Base-by-base conservation (phyloP, 2,797 vertebrate species). In the Onychomys torridus region DNA sequence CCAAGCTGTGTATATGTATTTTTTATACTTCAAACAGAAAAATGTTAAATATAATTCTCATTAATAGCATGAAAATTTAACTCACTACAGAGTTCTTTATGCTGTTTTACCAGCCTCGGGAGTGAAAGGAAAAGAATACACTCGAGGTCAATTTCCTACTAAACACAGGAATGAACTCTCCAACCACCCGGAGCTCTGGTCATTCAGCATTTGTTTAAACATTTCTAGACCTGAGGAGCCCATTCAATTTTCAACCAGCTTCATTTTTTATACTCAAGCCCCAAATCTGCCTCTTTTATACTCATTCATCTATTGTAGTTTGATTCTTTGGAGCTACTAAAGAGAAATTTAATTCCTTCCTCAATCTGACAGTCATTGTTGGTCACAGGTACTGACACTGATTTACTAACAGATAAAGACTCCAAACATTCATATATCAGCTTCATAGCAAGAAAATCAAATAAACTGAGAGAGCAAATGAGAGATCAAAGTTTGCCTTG, bases 281-380 rank as follows among this genome's bases (percentile, higher is more conserved):
- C 49, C 67, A 96, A 93, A 75, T 95, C 32, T 90, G 25, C 37
- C 5, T 87, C 75, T 25, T 40, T 85, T 46, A 77, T 67, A 46
- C 6, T 32, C 63, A 88, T 87, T 92, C 73, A 84, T 57, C 16
- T 81, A 91, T 92, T 52, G 2, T 57, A 90, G 6, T 90, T 93
- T 90, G n/a, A 23, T 34, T 85, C 71, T 67, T 90, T 89, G 23
- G 25, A 90, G 3, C 3, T 37, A 86, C 65, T 86, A 93, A 86
- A 89, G 78, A 93, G 9, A 97, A 97, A 93, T 90, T 19, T 83
- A 97, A 96, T 87, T 87, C 65, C 23, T 96, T 85, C 52, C 21
- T 91, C n/a, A 27, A 81, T 93, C 65, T 95, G 94, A 88, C 19
- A 77, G 12, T 81, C 43, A 29, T 40, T 96, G 52, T 94, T 63